Base-by-base conservation (phyloP, 1,140 invertebrate species). In the Conus ventricosus region DNA sequence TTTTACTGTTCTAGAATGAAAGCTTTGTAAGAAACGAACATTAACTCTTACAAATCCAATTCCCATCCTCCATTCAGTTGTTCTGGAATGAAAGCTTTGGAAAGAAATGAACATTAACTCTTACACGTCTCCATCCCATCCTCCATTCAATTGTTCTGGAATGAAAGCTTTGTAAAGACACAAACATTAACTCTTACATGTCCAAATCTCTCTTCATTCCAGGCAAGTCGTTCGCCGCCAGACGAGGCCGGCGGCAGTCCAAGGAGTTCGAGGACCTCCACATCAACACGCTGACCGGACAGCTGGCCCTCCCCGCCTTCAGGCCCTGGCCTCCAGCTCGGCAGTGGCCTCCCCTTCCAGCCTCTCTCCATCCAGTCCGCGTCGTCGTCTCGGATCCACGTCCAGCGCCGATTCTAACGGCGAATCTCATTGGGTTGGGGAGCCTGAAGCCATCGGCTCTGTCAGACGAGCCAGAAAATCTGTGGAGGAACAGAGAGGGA, bases 361-460 rank as follows among this genome's bases (percentile, higher is more conserved):
- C 23, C 89, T 88, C 25, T 88, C 90, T 23, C 85, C 88, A 7
- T 81, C 83, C 86, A 76, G 78, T 13, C 83, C 89, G 10, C 60
- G 88, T 39, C 57, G 81, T 25, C 57, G 53, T 57, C 53, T 76
- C 13, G 87, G 55, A 5, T 90, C 89, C 11, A 71, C 27, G 10
- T 85, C 87, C 5, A 90, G 84, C 80, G 80, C 92, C 20, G 91
- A 91, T 8, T 90, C 91, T 11, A 27, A 85, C 25, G 90, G 90
- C 20, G 76, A 85, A 1, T 39, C 39, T 27, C 83, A 78, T 20
- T 92, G 92, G 91, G 76, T 87, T 75, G 91, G 91, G 39, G 89
- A 90, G 55, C 92, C 91, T 51, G 90, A 90, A 87, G 92, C 92
- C 5, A 92, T 91, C 51, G 88, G 88, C 86, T 92, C 92, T n/a